Evolutionary conservation across 2,888 invertebrate species (phyloP), one percentile per base, ranked within the genome.

Genomic region (Philaethria dido): DNA sequence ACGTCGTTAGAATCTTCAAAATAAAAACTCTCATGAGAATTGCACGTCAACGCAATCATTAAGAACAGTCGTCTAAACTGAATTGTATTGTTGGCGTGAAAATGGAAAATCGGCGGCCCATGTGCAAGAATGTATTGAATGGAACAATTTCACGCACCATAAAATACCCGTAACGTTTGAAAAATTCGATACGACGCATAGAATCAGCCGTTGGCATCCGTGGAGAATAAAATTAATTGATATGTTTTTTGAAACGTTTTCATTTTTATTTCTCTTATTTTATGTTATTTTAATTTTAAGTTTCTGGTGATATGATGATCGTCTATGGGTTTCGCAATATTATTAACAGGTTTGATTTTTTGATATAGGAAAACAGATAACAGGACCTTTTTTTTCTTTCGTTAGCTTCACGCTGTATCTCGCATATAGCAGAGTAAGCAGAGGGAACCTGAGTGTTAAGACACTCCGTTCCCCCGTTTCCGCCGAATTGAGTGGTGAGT

Each of bases 191-290:
- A 75, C 78, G 80, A 85, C 83, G 80, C 83, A 85, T 83, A 82
- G 81, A 82, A 84, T 80, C 83, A 81, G 74, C 75, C 75, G 82
- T 73, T 84, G 89, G 88, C 87, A 83, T 81, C 85, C 89, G 87
- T 85, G 82, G 83, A 89, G 89, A 92, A 92, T 91, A 81, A 88
- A 86, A 92, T 89, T 86, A 89, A 92, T 92, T 89, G 91, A 89
- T 89, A 80, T 81, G 83, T 87, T 86, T 88, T 84, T 84, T 81
- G 85, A 88, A 87, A 88, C 85, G 66, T 71, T 69, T 64, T 64
- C 55, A 66, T 71, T 62, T 67, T 62, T 69, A 59, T 61, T 47
- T 60, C n/a, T 60, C 29, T 44, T 25, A 50, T 54, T 22, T 61
- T 44, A 57, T 67, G 52, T 61, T 48, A 52, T 39, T 64, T 54